Conservation (phyloP, 2,888 invertebrate genomes). For the Polietes domitor region DNA sequence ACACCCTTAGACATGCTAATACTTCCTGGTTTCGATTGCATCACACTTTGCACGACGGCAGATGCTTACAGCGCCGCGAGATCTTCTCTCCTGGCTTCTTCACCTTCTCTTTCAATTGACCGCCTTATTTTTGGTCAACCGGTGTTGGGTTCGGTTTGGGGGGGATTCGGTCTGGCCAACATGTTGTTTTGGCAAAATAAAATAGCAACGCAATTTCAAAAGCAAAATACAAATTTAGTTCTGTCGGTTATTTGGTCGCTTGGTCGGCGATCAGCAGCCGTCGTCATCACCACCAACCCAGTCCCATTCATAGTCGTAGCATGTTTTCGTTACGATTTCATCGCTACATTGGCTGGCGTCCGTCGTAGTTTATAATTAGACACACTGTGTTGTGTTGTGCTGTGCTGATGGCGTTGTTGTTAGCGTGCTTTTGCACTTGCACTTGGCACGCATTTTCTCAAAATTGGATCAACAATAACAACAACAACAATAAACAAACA, state of each 20-base stretch:
- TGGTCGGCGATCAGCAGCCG: too few species aligned
- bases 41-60: slow-evolving; percentile 31
- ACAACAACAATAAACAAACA: neutral
- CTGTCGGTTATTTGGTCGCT: slow-evolving; percentile 35
- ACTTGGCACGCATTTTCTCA: slow-evolving; percentile 64
- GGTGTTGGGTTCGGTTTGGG: too few species aligned
- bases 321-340: slow-evolving; percentile 10
- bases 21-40: slow-evolving; percentile 65
- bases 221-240: slow-evolving; percentile 6
- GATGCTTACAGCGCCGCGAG: slow-evolving; percentile 10
- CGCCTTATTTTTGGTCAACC: neutral
- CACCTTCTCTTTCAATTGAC: neutral
- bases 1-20: slow-evolving; percentile 8
- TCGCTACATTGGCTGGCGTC: neutral
- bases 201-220: slow-evolving; percentile 26
- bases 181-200: neutral
- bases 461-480: slow-evolving; percentile 6
- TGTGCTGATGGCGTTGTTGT: neutral
- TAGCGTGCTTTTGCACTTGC: slow-evolving; percentile 62
- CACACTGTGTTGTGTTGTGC: slow-evolving; percentile 35
- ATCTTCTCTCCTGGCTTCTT: neutral
- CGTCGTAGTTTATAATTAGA: slow-evolving; percentile 50
- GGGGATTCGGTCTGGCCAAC: neutral
- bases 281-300: too few species aligned
- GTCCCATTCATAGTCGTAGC: slow-evolving; percentile 27